Evolutionary conservation across 2,888 invertebrate species (phyloP).

Genomic region (Piscicola geometra): DNA sequence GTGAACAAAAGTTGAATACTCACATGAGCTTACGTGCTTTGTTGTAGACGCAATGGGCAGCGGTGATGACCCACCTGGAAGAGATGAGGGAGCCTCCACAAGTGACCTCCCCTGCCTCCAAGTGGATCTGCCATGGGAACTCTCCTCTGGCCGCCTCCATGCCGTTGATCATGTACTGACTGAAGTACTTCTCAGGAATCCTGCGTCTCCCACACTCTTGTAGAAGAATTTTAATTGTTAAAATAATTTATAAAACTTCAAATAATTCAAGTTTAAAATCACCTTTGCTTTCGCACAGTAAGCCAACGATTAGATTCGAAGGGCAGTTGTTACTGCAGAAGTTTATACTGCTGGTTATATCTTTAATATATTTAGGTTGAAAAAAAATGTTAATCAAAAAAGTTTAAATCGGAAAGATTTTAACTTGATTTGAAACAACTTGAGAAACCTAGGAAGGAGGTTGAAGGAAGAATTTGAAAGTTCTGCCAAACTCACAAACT

Average conservation of each 20-base stretch:
- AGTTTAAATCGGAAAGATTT: too few species aligned
- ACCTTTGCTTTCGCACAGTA: not conserved
- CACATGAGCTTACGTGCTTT: not conserved
- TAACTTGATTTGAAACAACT: too few species aligned
- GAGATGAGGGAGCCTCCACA: constrained; percentile 27
- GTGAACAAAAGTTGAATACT: too few species aligned
- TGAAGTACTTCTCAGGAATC: not conserved
- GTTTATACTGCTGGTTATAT: too few species aligned
- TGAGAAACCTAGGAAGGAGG: not conserved
- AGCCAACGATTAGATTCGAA: not conserved
- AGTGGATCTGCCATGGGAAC: constrained; percentile 19
- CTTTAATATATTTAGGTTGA: too few species aligned
- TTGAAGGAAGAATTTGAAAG: too few species aligned
- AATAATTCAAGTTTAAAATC: too few species aligned
- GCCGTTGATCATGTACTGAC: constrained; percentile 23
- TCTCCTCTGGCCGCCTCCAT: not conserved
- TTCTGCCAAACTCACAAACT: too few species aligned
- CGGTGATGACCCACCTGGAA: constrained; percentile 24
- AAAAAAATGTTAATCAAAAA: not conserved
- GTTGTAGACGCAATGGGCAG: constrained; percentile 31
- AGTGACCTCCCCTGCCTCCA: not conserved
- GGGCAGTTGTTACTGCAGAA: not conserved
- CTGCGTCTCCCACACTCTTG: constrained; percentile 22
- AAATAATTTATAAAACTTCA: too few species aligned
- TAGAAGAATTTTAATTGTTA: too few species aligned